Base-by-base conservation (phyloP, 2,888 invertebrate species). In the Bedellia somnulentella region DNA sequence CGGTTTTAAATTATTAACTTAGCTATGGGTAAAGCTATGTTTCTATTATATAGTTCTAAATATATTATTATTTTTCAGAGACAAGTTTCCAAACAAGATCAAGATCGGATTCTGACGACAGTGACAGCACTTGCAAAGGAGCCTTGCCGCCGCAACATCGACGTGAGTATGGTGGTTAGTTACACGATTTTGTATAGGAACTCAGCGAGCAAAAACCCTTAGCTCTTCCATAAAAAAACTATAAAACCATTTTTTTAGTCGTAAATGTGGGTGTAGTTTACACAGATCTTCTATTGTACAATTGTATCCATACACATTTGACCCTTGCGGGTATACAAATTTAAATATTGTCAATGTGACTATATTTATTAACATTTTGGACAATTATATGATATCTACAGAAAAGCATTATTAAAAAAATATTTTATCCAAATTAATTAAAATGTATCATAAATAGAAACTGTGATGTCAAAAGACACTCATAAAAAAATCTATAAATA, bases 21-120 rank as follows among this genome's bases (percentile, higher is more conserved):
- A n/a, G n/a, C n/a, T n/a, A n/a, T n/a, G n/a, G n/a, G n/a, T n/a
- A n/a, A n/a, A 26, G 12, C 22, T 23, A 1, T 27, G 15, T 18
- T 11, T 28, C 12, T 9, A 13, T 27, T 9, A 11, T 29, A 14
- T 25, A 10, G 12, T 6, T n/a, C 22, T 18, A 14, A 5, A 30
- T 23, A 1, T 29, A 27, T 10, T 16, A 38, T 35, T 49, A 52
- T 39, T 47, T 42, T 30, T 38, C 61, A 77, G 77, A 77, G 45
- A 77, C 77, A 5, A 76, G 76, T 37, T 77, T 77, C 39, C 76
- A 76, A 39, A 66, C 49, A 14, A 58, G 75, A 2, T 77, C 77
- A 1, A 77, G 76, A 38, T 76, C 77, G 0, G 76, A 77, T 35
- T n/a, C n/a, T n/a, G n/a, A n/a, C n/a, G 77, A 77, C 46, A 77